Evolutionary conservation across 2,113 vertebrate species (phyloP).

Genomic region (Dolichotis patagonum): DNA sequence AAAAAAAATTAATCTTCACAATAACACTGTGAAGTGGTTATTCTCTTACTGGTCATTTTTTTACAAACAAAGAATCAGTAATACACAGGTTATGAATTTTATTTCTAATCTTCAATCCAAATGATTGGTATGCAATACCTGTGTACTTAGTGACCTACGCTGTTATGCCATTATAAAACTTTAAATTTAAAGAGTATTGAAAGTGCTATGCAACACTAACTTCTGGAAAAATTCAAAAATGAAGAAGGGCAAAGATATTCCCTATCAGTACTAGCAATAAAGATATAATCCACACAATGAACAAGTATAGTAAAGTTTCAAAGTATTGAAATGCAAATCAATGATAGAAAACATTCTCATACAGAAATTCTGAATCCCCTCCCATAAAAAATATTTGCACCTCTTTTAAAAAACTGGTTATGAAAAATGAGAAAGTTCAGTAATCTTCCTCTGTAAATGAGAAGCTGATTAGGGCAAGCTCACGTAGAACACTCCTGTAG

Average conservation of each 20-base stretch:
- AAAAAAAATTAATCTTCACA: not conserved
- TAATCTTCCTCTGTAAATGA: not conserved
- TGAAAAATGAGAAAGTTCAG: not conserved
- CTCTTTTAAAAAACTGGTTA: not conserved
- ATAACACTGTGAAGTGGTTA: not conserved
- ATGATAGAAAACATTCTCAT: not conserved
- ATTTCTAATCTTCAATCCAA: not conserved
- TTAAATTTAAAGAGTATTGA: not conserved
- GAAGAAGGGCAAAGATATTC: not conserved
- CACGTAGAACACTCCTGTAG: not conserved
- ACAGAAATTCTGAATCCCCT: not conserved
- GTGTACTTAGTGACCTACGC: not conserved
- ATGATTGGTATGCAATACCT: not conserved
- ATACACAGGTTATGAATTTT: not conserved
- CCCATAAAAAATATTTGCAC: not conserved
- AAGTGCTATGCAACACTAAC: not conserved
- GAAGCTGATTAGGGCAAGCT: not conserved
- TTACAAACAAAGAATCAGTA: too few relatives aligned
- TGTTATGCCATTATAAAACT: not conserved
- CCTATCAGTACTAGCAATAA: not conserved
- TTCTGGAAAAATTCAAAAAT: not conserved
- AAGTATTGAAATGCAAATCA: conserved; percentile 3
- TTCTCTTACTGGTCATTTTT: not conserved
- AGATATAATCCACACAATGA: not conserved
- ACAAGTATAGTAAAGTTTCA: not conserved